A percentile compares a stretch with the other conserved stretches of the same genome.
phyloP scores from a whole-genome alignment of 2,113 vertebrate genomes.

The Pyrgilauda ruficollis region DNA sequence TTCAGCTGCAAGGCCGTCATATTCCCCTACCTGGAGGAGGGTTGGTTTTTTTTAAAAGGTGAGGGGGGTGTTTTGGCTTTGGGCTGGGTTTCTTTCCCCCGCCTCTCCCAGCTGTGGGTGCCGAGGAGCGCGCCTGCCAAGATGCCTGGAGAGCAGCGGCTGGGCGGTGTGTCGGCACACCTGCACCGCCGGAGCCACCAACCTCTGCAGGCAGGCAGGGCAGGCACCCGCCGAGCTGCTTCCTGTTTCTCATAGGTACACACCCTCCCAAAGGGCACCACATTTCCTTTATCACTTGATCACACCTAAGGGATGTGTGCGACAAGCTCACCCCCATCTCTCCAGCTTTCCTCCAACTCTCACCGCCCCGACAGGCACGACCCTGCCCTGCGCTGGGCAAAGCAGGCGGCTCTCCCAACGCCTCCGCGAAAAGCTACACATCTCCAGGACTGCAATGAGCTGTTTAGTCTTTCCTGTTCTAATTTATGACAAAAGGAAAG shows the following conservation, averaged over 20 bases:
- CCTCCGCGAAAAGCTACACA: background rate
- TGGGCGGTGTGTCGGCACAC: constrained; percentile 63
- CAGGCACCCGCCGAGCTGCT: constrained; percentile 52
- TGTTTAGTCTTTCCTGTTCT: background rate
- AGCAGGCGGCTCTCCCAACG: background rate
- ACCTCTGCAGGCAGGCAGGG: constrained; percentile 33
- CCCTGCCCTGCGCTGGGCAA: background rate
- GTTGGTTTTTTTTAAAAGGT: background rate
- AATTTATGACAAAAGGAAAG: constrained; percentile 25
- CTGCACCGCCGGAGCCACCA: constrained; percentile 57
- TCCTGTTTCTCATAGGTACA: constrained; percentile 79
- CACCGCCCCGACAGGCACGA: background rate
- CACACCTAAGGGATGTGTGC: constrained; percentile 73
- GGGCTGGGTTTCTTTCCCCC: background rate
- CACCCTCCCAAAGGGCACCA: constrained; percentile 73
- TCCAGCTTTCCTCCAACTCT: background rate
- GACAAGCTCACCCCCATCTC: background rate
- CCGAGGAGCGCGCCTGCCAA: constrained; percentile 35
- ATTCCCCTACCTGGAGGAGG: constrained; percentile 49
- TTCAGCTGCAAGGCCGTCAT: constrained; percentile 91
- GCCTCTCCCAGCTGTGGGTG: constrained; percentile 27
- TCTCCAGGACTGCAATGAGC: background rate
- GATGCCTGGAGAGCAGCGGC: constrained; percentile 13
- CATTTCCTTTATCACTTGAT: constrained; percentile 72
- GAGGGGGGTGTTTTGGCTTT: background rate